Conservation (phyloP, 2,113 vertebrate genomes). For the Agapornis roseicollis region DNA sequence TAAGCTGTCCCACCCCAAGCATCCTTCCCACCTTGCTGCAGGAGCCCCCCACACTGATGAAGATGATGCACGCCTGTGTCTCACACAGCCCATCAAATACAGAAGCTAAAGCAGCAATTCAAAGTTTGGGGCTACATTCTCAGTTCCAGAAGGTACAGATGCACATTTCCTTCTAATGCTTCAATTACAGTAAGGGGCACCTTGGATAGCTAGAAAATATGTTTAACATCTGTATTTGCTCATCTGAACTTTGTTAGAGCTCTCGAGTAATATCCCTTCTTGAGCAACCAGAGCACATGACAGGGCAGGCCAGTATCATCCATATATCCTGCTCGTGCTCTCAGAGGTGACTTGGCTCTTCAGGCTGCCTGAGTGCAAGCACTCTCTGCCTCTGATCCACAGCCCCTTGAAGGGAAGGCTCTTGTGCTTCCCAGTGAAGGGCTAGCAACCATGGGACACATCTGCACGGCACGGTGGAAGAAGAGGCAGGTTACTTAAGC, state of each 20-base stretch:
- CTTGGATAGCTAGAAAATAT: not conserved
- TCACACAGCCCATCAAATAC: not conserved
- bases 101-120: not conserved
- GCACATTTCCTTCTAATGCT: not conserved
- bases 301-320: not conserved
- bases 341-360: not conserved
- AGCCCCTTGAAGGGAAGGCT: not conserved
- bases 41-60: not conserved
- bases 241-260: not conserved
- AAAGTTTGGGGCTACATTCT: not conserved
- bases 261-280: not conserved
- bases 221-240: not conserved
- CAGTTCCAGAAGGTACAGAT: not conserved
- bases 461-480: not conserved
- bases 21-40: not conserved
- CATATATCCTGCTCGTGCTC: not conserved
- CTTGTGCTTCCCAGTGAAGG: not conserved
- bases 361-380: not conserved
- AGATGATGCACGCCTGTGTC: not conserved
- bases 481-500: not conserved
- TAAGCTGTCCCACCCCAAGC: not conserved
- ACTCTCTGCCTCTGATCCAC: accelerated
- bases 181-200: not conserved
- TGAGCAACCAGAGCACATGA: not conserved
- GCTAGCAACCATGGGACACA: not conserved